Base-by-base conservation (phyloP, 1,140 invertebrate species). In the Meloidogyne exigua region DNA sequence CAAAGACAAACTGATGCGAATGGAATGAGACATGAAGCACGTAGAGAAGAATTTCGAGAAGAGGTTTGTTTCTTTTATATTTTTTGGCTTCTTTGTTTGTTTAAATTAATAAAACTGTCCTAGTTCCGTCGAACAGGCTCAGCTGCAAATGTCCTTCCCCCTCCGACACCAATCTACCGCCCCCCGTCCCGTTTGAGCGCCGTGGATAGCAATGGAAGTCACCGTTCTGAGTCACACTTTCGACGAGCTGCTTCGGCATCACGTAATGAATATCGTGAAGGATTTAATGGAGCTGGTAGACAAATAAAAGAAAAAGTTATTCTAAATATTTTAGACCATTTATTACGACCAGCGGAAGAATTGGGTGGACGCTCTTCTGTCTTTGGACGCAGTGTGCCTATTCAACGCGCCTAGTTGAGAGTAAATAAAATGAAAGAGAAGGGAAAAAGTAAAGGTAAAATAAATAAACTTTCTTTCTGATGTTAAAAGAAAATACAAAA, bases 31-130 rank as follows among this genome's bases (percentile, higher is more conserved):
- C 76, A 78, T 36, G 73, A 76, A 25, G 49, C 72, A 18, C 75
- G 65, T 64, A 49, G 75, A 26, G 76, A 78, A 68, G 76, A 78
- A 36, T 78, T 78, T 49, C 75, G 76, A 42, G 76, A 78, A 57
- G 76, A 78, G 74, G 74, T 75, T 25, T 49, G 15, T 4, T 49
- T n/a, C n/a, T n/a, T n/a, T n/a, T n/a, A n/a, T n/a, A 15, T 67
- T 67, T 64, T 21, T 25, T 64, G n/a, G n/a, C n/a, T n/a, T n/a
- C n/a, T n/a, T n/a, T n/a, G n/a, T n/a, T n/a, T n/a, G n/a, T n/a
- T n/a, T n/a, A n/a, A n/a, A n/a, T n/a, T n/a, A n/a, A n/a, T n/a
- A n/a, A n/a, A n/a, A n/a, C n/a, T n/a, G n/a, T n/a, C n/a, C 28
- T 39, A 75, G 74, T 42, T 78, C 26, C 76, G 76, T 12, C 76